A percentile compares a stretch with the other conserved stretches of the same genome.
phyloP scores from a whole-genome alignment of 2,113 vertebrate genomes.

The Cephalopterus ornatus region DNA sequence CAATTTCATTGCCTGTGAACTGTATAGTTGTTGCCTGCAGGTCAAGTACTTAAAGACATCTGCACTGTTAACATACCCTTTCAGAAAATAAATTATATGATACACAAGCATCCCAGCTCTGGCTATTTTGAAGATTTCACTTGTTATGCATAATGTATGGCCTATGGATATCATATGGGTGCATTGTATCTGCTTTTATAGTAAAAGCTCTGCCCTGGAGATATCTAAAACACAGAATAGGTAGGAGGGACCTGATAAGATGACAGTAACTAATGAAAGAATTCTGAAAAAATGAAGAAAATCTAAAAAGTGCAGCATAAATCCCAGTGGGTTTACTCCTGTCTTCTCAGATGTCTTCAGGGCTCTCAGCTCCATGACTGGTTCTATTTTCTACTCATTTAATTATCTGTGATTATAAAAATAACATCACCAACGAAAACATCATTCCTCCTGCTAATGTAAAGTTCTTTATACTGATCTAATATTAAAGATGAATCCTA shows the following conservation, averaged over 20 bases:
- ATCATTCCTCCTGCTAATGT: not conserved
- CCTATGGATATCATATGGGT: not conserved
- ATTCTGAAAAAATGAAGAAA: not conserved
- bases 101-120: not conserved
- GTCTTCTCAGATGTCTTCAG: not conserved
- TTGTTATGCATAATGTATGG: not conserved
- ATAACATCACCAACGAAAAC: not conserved
- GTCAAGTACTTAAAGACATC: not conserved
- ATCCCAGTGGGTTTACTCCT: not conserved
- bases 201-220: not conserved
- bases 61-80: not conserved
- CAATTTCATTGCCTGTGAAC: not conserved
- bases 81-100: not conserved
- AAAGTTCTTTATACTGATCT: not conserved
- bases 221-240: not conserved
- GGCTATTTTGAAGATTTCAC: not conserved
- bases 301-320: not conserved
- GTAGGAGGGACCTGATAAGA: not conserved
- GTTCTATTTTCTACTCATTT: not conserved
- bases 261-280: not conserved
- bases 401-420: not conserved
- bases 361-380: not conserved
- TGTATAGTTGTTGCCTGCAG: not conserved
- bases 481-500: not conserved
- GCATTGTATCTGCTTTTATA: not conserved